A percentile compares a stretch with the other conserved stretches of the same genome.
Conservation (phyloP, 2,113 vertebrate genomes). For the Calypte anna region DNA sequence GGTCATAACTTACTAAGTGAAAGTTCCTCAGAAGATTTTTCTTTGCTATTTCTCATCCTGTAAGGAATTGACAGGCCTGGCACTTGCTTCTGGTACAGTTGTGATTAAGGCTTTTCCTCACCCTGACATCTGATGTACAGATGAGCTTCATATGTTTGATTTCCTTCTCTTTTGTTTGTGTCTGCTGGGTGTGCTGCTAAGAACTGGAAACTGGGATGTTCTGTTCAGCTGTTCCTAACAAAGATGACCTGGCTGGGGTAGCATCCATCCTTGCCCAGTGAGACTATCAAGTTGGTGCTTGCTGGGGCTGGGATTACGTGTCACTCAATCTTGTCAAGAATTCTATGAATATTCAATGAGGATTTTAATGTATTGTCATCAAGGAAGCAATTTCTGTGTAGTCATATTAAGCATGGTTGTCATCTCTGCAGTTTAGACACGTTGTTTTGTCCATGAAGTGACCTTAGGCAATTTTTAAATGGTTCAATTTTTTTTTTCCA, state of each 20-base stretch:
- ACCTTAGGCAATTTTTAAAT: constrained; percentile 75
- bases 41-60: neutral
- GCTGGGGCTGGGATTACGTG: constrained; percentile 60
- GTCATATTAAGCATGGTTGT: constrained; percentile 77
- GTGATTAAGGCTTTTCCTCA: constrained; percentile 9
- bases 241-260: constrained; percentile 41
- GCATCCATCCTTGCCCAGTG: neutral
- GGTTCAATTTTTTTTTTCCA: constrained; percentile 28
- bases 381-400: constrained; percentile 74
- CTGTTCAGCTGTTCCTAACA: neutral
- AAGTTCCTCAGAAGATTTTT: constrained; percentile 64
- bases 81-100: neutral
- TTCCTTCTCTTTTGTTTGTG: constrained; percentile 2
- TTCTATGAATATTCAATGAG: constrained; percentile 83
- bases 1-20: constrained; percentile 59
- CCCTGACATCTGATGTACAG: neutral
- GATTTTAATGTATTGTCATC: constrained; percentile 79
- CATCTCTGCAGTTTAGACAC: constrained; percentile 75
- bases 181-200: constrained; percentile 1
- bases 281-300: neutral
- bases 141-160: neutral
- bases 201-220: neutral
- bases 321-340: constrained; percentile 77
- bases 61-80: constrained; percentile 49
- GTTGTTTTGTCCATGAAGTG: constrained; percentile 79